A percentile compares a stretch with the other conserved stretches of the same genome.
Evolutionary conservation across 1,140 invertebrate species (phyloP).

Genomic region (Neodiprion fabricii): DNA sequence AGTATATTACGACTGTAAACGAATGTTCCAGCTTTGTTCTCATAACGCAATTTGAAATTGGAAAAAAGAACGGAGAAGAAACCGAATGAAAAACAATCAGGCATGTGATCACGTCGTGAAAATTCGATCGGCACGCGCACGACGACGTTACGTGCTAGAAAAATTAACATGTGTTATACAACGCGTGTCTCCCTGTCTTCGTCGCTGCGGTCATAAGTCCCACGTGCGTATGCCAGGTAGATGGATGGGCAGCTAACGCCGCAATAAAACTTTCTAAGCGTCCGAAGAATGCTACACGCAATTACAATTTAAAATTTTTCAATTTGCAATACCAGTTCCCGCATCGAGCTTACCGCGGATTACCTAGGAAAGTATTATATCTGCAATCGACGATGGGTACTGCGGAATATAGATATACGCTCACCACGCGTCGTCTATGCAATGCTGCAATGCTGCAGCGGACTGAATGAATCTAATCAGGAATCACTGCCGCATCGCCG

Average conservation of each 20-base stretch:
- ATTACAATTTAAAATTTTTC: constrained; percentile 2
- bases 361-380: neutral
- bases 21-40: too few relatives aligned
- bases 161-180: too few relatives aligned
- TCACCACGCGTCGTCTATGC: neutral
- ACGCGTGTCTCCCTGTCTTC: neutral
- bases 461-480: constrained; percentile 3
- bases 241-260: neutral
- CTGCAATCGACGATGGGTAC: neutral
- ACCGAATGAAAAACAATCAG: too few relatives aligned
- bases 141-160: too few relatives aligned
- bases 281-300: neutral
- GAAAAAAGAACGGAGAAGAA: too few relatives aligned
- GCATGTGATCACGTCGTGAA: too few relatives aligned
- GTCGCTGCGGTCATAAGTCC: neutral
- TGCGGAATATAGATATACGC: neutral
- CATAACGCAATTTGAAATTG: too few relatives aligned
- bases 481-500: neutral
- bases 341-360: neutral
- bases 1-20: too few relatives aligned
- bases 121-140: too few relatives aligned
- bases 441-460: neutral
- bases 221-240: neutral
- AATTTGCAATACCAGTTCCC: neutral
- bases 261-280: neutral